phyloP scores from a whole-genome alignment of 2,888 invertebrate genomes.

The Apamea epomidion region DNA sequence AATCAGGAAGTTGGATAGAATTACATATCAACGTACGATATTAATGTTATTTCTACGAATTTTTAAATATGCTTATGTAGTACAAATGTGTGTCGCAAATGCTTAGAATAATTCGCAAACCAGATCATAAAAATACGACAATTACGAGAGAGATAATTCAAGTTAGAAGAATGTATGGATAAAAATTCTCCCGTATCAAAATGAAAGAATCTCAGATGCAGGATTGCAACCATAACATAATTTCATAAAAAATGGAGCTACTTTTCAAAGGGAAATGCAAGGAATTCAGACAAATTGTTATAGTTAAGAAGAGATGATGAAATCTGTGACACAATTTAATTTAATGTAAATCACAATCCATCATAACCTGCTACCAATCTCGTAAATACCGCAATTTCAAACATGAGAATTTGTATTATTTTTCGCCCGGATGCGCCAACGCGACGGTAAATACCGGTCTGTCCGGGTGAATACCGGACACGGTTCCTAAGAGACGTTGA shows the following conservation, averaged over 20 bases:
- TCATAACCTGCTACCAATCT: not conserved
- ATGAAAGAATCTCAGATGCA: not conserved
- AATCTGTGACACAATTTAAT: not conserved
- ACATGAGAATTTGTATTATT: slow-evolving; percentile 23
- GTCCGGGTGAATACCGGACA: slow-evolving; percentile 41
- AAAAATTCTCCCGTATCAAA: not conserved
- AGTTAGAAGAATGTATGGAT: not conserved
- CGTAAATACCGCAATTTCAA: not conserved
- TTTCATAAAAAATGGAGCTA: not conserved
- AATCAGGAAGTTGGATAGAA: slow-evolving; percentile 52
- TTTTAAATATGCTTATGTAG: not conserved
- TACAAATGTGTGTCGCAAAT: slow-evolving; percentile 4
- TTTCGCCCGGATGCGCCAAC: slow-evolving; percentile 17
- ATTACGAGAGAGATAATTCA: not conserved
- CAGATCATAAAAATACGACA: not conserved
- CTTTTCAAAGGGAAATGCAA: not conserved
- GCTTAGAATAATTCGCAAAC: not conserved
- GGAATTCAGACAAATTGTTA: not conserved
- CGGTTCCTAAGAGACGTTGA: slow-evolving; percentile 46
- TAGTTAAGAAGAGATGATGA: not conserved
- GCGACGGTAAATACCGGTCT: slow-evolving; percentile 32
- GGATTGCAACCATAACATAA: not conserved
- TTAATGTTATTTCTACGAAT: slow-evolving; percentile 23
- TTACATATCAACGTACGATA: slow-evolving; percentile 41
- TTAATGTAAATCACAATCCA: not conserved